Percentiles rank a stretch among this genome's conserved stretches.
Conservation (phyloP, 2,888 invertebrate genomes). For the Plutella xylostella region DNA sequence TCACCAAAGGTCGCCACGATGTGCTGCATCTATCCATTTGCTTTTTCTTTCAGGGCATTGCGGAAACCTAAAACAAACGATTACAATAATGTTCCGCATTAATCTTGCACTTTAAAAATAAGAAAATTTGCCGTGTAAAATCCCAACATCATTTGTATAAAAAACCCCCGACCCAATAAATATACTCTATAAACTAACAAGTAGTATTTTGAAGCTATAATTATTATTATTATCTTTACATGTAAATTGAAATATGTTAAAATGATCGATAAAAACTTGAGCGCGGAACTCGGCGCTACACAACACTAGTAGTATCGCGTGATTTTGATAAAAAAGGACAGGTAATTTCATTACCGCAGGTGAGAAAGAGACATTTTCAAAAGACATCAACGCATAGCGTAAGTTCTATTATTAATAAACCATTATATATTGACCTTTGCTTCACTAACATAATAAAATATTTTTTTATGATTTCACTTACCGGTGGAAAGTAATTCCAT, state of each 20-base stretch:
- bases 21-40: not conserved
- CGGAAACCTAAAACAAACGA: not conserved
- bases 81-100: not conserved
- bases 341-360: not conserved
- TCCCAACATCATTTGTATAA: not conserved
- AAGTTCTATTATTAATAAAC: not conserved
- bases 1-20: not conserved
- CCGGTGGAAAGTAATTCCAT: not conserved
- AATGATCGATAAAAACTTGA: slow-evolving; percentile 1
- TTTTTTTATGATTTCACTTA: not conserved
- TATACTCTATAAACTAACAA: too few relatives aligned
- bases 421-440: not conserved
- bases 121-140: too few relatives aligned
- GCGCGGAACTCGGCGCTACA: not conserved
- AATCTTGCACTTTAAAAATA: not conserved
- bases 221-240: too few relatives aligned
- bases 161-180: too few relatives aligned
- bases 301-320: not conserved
- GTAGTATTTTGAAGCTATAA: too few relatives aligned
- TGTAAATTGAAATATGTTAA: too few relatives aligned
- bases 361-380: not conserved
- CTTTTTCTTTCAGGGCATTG: not conserved
- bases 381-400: not conserved
- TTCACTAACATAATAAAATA: not conserved
- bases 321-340: not conserved